phyloP scores from a whole-genome alignment of 2,888 invertebrate species.

The Drosophila nr. perissopoda region DNA sequence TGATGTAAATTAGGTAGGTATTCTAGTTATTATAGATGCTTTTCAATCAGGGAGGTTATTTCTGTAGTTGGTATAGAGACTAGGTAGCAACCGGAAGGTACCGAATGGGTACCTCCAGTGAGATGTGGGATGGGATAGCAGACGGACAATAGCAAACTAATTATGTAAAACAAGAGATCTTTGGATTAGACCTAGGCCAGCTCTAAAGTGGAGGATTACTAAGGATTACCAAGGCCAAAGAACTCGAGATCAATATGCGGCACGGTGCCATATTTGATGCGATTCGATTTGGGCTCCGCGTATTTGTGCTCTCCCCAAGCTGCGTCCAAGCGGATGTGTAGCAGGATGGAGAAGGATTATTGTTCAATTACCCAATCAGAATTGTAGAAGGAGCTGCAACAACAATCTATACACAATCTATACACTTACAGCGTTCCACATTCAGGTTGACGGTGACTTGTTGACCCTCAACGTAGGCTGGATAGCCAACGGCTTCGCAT shows the following conservation, averaged over 20 bases:
- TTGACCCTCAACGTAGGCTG: conserved; percentile 87
- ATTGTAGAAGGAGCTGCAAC: not conserved
- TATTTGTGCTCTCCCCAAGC: conserved; percentile 84
- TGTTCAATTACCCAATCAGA: not conserved
- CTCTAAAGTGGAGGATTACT: conserved; percentile 1
- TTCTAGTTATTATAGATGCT: not conserved
- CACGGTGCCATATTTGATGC: conserved; percentile 87
- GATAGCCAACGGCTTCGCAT: conserved; percentile 91
- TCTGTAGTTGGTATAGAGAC: not conserved
- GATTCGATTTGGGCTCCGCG: conserved; percentile 75
- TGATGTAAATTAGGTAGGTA: not conserved
- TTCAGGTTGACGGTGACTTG: conserved; percentile 89
- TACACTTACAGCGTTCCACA: conserved; percentile 91
- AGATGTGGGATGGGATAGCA: not conserved
- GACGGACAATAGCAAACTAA: not conserved
- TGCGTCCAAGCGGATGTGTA: conserved; percentile 71
- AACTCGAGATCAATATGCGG: conserved; percentile 87
- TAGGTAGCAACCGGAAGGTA: not conserved
- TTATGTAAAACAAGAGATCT: not conserved
- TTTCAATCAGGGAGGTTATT: not conserved
- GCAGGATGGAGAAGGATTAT: not conserved
- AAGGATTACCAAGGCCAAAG: conserved; percentile 86
- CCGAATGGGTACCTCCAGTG: not conserved
- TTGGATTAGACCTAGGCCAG: not conserved
- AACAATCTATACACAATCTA: not conserved